These are phyloP conservation scores for Indicator indicator DNA, from an alignment of 2,113 vertebrate genomes.

Conservation along the genomic window DNA sequence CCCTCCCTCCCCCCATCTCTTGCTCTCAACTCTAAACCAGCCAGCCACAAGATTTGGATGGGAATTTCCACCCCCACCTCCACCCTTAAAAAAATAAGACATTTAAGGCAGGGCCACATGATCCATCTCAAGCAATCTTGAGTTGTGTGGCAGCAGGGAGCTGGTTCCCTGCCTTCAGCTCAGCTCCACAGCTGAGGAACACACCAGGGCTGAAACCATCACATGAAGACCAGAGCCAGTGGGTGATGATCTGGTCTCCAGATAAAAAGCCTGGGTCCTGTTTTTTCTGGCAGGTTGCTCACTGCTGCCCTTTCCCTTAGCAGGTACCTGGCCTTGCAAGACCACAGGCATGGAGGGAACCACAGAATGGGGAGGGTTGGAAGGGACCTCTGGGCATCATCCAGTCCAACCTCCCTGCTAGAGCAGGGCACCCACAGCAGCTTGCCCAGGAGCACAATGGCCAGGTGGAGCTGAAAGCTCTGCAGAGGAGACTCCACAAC, in stretches of 20 bases:
- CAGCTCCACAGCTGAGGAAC: not conserved
- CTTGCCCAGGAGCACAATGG: no score
- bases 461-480: no score
- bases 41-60: not conserved
- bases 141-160: rapidly evolving
- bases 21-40: not conserved
- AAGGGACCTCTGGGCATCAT: no score
- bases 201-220: not conserved
- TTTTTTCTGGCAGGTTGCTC: not conserved
- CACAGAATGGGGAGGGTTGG: no score
- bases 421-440: no score
- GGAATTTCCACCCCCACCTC: not conserved
- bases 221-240: not conserved
- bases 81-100: not conserved
- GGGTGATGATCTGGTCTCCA: not conserved
- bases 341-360: no score
- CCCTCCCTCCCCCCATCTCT: not conserved
- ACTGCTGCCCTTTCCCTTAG: not conserved
- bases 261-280: not conserved
- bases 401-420: no score
- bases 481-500: no score
- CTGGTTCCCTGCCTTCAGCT: not conserved
- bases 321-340: not conserved
- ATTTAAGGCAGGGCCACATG: not conserved
- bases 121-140: not conserved